These are phyloP conservation scores for Ectemnius cavifrons DNA, from an alignment of 2,888 invertebrate genomes.

Conservation along the genomic window DNA sequence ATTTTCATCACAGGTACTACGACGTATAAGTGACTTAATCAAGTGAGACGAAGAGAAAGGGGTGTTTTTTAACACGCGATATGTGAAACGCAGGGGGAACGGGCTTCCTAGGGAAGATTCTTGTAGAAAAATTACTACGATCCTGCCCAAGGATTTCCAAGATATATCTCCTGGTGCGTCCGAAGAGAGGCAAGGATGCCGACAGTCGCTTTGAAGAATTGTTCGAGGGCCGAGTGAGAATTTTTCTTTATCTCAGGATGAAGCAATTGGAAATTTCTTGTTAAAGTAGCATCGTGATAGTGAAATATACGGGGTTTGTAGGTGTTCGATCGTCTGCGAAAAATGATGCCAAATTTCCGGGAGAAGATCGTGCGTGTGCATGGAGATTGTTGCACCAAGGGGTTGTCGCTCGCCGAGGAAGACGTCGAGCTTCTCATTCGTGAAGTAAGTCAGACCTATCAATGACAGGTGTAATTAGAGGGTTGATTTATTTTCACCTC, in stretches of 20 bases:
- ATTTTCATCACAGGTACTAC: conserved; percentile 70
- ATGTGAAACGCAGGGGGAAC: conserved; percentile 70
- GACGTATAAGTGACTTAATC: not conserved
- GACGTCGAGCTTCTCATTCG: conserved; percentile 79
- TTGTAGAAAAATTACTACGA: conserved; percentile 82
- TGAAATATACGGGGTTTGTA: not conserved
- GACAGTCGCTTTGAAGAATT: conserved; percentile 80
- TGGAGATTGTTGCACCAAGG: conserved; percentile 80
- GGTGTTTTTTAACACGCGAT: not conserved
- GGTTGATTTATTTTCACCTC: not conserved
- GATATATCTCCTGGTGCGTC: conserved; percentile 80
- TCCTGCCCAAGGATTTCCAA: conserved; percentile 80
- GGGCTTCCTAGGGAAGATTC: conserved; percentile 80
- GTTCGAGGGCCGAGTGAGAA: conserved; percentile 81
- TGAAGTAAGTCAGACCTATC: conserved; percentile 78
- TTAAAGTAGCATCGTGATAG: not conserved
- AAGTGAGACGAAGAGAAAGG: not conserved
- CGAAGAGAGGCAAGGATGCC: conserved; percentile 80
- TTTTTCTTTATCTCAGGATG: not conserved
- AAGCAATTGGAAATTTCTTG: not conserved
- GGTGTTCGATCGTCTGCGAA: conserved; percentile 80
- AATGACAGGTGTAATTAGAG: not conserved
- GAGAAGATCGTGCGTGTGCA: conserved; percentile 81
- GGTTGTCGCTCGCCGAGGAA: conserved; percentile 79
- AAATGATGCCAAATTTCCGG: conserved; percentile 79